phyloP scores from a whole-genome alignment of 2,797 vertebrate genomes.

The Gymnoscopelus microlampas region DNA sequence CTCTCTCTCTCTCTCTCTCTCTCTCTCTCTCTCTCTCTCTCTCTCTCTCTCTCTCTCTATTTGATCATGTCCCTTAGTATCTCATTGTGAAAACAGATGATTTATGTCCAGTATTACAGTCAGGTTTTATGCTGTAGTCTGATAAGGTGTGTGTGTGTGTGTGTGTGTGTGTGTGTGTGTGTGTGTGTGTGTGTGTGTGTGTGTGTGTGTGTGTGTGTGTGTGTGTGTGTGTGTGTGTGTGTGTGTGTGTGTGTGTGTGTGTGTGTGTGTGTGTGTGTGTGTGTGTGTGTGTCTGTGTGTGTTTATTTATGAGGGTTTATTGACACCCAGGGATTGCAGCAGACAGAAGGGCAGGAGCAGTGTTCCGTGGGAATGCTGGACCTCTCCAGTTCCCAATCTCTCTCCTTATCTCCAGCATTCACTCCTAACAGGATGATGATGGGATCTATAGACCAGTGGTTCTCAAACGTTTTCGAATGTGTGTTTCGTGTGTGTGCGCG shows the following conservation, averaged over 20 bases:
- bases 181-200: conserved; percentile 10
- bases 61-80: conserved; percentile 55
- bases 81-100: conserved; percentile 70
- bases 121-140: conserved; percentile 58
- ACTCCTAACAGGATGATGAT: conserved; percentile 17
- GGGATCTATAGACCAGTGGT: conserved; percentile 36
- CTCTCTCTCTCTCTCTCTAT: conserved; percentile 14
- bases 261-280: conserved; percentile 21
- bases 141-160: conserved; percentile 62
- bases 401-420: conserved; percentile 73
- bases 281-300: conserved; percentile 10
- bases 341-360: conserved; percentile 65
- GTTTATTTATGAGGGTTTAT: conserved; percentile 75
- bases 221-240: conserved; percentile 15
- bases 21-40: conserved; percentile 4
- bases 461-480: background rate
- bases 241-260: conserved; percentile 34
- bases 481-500: conserved; percentile 1
- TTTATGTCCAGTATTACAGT: conserved; percentile 71
- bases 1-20: conserved; percentile 21
- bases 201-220: conserved; percentile 20
- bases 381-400: conserved; percentile 76
- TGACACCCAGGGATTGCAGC: conserved; percentile 67
- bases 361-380: conserved; percentile 77
- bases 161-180: conserved; percentile 29